These are phyloP conservation scores for Ischnus inquisitorius DNA, from an alignment of 2,888 invertebrate species.

Conservation along the genomic window DNA sequence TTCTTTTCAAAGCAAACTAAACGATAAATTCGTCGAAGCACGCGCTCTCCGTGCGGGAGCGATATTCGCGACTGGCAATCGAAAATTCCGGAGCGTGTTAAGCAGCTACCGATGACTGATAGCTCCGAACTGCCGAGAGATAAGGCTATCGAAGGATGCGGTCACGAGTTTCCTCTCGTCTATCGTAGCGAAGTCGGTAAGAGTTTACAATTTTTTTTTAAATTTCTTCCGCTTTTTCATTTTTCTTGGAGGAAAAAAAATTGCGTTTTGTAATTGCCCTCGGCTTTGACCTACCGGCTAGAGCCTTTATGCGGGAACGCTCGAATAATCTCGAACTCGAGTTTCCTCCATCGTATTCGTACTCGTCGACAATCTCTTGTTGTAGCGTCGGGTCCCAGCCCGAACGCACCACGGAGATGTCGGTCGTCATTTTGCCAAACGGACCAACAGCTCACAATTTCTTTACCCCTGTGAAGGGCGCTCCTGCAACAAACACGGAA, in stretches of 20 bases:
- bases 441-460: slow-evolving; percentile 82
- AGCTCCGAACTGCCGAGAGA: slow-evolving; percentile 37
- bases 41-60: slow-evolving; percentile 23
- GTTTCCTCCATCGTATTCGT: slow-evolving; percentile 99
- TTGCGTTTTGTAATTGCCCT: too few species aligned
- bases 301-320: slow-evolving; percentile 99
- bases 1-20: neutral
- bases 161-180: slow-evolving; percentile 22
- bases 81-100: slow-evolving; percentile 32
- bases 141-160: slow-evolving; percentile 55
- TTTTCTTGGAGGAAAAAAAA: too few species aligned
- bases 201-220: neutral
- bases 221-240: neutral
- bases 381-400: slow-evolving; percentile 96
- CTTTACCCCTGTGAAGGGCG: slow-evolving; percentile 81
- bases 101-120: slow-evolving; percentile 35
- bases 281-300: slow-evolving; percentile 91
- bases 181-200: neutral
- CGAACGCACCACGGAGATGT: slow-evolving; percentile 96
- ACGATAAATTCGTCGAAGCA: slow-evolving; percentile 6
- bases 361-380: slow-evolving; percentile 97
- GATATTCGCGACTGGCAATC: slow-evolving; percentile 57
- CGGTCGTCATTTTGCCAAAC: slow-evolving; percentile 94
- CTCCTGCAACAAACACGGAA: slow-evolving; percentile 76
- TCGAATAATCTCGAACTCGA: slow-evolving; percentile 99